A percentile compares a stretch with the other conserved stretches of the same genome.
Evolutionary conservation across 2,797 vertebrate species (phyloP).

Genomic region (Eleutherodactylus coqui): DNA sequence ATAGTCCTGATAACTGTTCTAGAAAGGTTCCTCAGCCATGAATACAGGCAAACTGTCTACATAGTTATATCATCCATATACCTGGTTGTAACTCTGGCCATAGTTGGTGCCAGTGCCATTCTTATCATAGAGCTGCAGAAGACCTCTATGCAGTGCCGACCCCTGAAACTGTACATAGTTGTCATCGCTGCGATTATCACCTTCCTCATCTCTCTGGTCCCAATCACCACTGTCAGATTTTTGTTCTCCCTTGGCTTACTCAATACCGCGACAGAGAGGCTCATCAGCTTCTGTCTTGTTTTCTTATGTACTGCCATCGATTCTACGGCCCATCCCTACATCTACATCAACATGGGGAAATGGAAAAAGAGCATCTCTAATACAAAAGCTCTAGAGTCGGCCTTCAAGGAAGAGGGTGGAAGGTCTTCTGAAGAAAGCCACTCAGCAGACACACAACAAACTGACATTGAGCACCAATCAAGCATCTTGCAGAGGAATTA

Average conservation of each 20-base stretch:
- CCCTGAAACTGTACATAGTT: not conserved
- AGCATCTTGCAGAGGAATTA: no score
- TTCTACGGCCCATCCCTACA: slow-evolving; percentile 29
- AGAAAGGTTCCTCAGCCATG: not conserved
- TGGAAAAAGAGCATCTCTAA: slow-evolving; percentile 1
- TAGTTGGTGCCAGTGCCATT: not conserved
- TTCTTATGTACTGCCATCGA: slow-evolving; percentile 19
- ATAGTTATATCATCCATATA: not conserved
- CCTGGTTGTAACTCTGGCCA: slow-evolving; percentile 28
- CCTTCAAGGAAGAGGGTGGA: slow-evolving; percentile 18
- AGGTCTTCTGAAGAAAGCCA: not conserved
- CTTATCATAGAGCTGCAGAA: slow-evolving; percentile 53
- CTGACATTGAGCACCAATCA: not conserved
- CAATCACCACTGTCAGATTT: slow-evolving; percentile 1
- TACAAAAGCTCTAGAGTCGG: not conserved
- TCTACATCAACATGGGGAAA: slow-evolving; percentile 35
- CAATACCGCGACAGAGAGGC: not conserved
- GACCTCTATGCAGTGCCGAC: not conserved
- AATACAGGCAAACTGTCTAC: slow-evolving; percentile 4
- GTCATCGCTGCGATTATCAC: not conserved
- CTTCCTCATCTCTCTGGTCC: slow-evolving; percentile 8
- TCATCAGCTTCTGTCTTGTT: not conserved
- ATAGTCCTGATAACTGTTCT: slow-evolving; percentile 18
- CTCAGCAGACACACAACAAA: not conserved
- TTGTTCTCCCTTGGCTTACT: not conserved